Conservation (phyloP, 2,888 invertebrate genomes). For the Cecidostiba fungosa region DNA sequence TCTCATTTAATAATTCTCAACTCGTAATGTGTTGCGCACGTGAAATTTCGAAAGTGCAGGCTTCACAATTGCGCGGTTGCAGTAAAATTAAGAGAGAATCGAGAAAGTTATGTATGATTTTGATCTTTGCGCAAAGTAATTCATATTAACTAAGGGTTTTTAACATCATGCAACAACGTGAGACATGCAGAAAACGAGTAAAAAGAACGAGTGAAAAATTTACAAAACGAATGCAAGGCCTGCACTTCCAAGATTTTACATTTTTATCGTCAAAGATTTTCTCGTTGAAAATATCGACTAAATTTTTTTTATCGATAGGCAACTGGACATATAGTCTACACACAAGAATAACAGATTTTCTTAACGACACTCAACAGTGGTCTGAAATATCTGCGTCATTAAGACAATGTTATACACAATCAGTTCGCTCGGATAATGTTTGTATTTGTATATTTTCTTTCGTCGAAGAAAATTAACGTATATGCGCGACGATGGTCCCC, state of each 20-base stretch:
- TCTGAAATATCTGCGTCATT: slow-evolving; percentile 49
- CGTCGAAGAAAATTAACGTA: slow-evolving; percentile 35
- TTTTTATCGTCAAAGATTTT: slow-evolving; percentile 43
- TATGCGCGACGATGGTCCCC: slow-evolving; percentile 12
- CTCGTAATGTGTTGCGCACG: slow-evolving; percentile 12
- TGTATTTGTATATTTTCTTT: slow-evolving; percentile 27
- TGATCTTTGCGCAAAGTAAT: not conserved
- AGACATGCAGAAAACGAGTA: slow-evolving; percentile 13
- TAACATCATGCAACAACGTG: not conserved
- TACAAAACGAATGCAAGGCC: slow-evolving; percentile 20
- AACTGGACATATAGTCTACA: slow-evolving; percentile 57
- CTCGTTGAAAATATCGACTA: slow-evolving; percentile 57
- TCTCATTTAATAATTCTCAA: slow-evolving; percentile 58
- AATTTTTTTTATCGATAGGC: slow-evolving; percentile 58
- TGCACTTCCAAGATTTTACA: slow-evolving; percentile 62
- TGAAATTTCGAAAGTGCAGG: slow-evolving; percentile 63
- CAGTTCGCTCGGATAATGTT: slow-evolving; percentile 34
- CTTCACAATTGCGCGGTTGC: slow-evolving; percentile 22
- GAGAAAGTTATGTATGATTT: slow-evolving; percentile 13
- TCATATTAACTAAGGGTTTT: not conserved
- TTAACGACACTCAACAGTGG: slow-evolving; percentile 52
- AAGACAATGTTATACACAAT: slow-evolving; percentile 28
- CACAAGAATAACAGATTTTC: slow-evolving; percentile 55
- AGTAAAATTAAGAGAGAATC: slow-evolving; percentile 35
- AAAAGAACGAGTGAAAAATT: not conserved